Evolutionary conservation across 1,140 invertebrate genomes (phyloP).

Genomic region (Heliconius himera): DNA sequence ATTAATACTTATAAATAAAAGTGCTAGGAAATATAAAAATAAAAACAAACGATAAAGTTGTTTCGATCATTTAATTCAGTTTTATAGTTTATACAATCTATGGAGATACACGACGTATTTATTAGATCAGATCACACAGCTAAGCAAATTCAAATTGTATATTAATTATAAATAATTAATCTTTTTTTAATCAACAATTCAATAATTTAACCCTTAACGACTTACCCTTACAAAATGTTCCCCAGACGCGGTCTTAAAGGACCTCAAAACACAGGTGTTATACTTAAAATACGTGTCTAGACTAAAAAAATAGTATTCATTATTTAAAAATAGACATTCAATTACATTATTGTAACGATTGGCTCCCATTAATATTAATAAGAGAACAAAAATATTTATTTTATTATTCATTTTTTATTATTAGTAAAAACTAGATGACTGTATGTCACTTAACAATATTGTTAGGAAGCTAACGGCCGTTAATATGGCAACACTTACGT

Average conservation of each 20-base stretch:
- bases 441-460: constrained; percentile 60
- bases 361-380: constrained; percentile 50
- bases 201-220: constrained; percentile 79
- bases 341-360: constrained; percentile 71
- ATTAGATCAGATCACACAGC: constrained; percentile 80
- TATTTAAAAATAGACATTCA: constrained; percentile 78
- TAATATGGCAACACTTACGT: constrained; percentile 60
- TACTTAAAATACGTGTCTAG: constrained; percentile 59
- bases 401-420: constrained; percentile 64
- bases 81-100: constrained; percentile 79
- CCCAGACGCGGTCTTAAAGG: constrained; percentile 62
- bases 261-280: constrained; percentile 66
- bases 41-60: constrained; percentile 70
- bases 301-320: constrained; percentile 62
- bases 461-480: constrained; percentile 67
- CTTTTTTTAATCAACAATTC: constrained; percentile 66
- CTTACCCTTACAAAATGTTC: constrained; percentile 75
- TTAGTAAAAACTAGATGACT: constrained; percentile 76
- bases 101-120: constrained; percentile 71
- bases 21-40: no score
- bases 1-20: no score
- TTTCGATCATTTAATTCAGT: constrained; percentile 76
- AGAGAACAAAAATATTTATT: constrained; percentile 74
- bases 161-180: constrained; percentile 76
- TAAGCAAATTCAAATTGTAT: constrained; percentile 74